Evolutionary conservation across 2,888 invertebrate species (phyloP), one percentile per base, ranked within the genome.

Genomic region (Morpho achilles): DNA sequence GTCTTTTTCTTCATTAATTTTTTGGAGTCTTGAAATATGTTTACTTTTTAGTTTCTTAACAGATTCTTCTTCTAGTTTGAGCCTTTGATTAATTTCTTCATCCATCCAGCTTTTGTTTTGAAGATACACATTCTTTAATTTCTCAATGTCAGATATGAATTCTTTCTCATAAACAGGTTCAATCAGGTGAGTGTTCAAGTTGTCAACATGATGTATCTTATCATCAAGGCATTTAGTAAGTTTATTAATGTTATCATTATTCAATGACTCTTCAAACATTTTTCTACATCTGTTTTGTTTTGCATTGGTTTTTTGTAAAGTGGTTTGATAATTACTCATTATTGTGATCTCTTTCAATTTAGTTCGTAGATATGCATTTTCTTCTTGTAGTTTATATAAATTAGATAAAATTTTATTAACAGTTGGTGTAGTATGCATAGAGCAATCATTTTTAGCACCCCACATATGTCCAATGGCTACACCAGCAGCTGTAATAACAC

Each of bases 391-490:
- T 71, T 91, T 90, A 64, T 91, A 91, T 49, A 91, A 73, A 68
- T 87, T 90, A 9, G 88, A 88, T 55, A 91, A 67, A 61, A 91
- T 82, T 75, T 89, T 87, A 65, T 89, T 91, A 8, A 91, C 82
- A 59, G 88, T 84, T 48, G 88, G 84, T 59, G 77, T 69, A 50
- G 79, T 73, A 47, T 83, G 79, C 58, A 80, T 64, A 22, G 76
- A 68, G 66, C 91, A 91, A 59, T 91, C 90, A 68, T 89, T 82
- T 67, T 77, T 84, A 40, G 81, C 87, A 50, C 90, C 91, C 91
- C 91, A 91, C 80, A 90, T 87, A 65, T 91, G 90, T 1, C 91
- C 91, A 48, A 91, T 81, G 44, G 91, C 91, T 23, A 91, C 83
- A 16, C 91, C 90, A 40, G 86, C 87, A 16, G 91, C 89, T 39